Conservation (phyloP, 2,888 invertebrate species). For the Bombylius major region DNA sequence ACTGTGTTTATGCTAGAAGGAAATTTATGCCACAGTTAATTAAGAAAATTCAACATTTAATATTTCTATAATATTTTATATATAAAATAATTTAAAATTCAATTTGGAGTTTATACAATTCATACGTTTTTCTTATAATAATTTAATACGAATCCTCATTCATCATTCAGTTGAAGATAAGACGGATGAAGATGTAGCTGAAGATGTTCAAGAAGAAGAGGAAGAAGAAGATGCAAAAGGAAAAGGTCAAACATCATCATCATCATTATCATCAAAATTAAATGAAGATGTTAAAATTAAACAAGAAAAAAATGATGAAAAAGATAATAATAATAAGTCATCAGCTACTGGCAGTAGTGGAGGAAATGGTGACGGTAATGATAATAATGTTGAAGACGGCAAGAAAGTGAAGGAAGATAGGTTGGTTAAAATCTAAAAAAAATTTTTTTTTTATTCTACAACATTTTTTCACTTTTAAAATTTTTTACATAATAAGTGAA, state of each 20-base stretch:
- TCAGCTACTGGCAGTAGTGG: constrained; percentile 19
- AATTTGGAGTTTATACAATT: not conserved
- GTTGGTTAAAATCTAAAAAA: constrained; percentile 28
- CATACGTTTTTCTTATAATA: not conserved
- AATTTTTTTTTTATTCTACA: constrained; percentile 4
- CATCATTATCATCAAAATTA: constrained; percentile 3
- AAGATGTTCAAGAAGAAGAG: constrained; percentile 15
- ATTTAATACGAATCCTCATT: not conserved
- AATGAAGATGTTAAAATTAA: constrained; percentile 14
- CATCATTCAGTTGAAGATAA: not conserved
- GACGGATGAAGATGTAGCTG: constrained; percentile 4
- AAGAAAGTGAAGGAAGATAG: constrained; percentile 44
- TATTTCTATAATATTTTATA: too few relatives aligned
- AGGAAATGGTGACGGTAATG: constrained; percentile 9
- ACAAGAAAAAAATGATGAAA: constrained; percentile 11
- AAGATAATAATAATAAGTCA: constrained; percentile 10
- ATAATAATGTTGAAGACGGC: constrained; percentile 39
- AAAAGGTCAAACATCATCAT: constrained; percentile 13
- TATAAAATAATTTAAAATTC: not conserved
- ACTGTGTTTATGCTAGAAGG: too few relatives aligned
- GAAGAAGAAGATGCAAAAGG: constrained; percentile 9
- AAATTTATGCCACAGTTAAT: too few relatives aligned
- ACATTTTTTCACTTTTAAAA: not conserved
- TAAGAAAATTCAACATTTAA: too few relatives aligned
- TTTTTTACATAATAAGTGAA: too few relatives aligned